Evolutionary conservation across 2,797 vertebrate species (phyloP), one percentile per base, ranked within the genome.

Genomic region (Telmatherina bonti): DNA sequence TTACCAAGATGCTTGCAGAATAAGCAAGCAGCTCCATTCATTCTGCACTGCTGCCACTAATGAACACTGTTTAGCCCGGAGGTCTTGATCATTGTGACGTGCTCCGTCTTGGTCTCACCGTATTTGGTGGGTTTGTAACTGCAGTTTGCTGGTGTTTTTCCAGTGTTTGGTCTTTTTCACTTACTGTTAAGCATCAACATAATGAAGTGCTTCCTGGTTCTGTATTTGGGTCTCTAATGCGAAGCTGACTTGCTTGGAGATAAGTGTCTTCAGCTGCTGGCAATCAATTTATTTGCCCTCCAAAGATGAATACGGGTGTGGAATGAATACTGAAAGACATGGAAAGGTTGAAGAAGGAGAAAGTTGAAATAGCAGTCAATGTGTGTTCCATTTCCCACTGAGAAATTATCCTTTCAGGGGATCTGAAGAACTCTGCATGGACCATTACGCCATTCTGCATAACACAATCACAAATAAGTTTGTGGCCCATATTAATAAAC

Each of bases 231-330:
- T 86, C 82, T 86, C 62, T 67, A 81, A 84, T 83, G 84, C 91
- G 85, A 87, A 83, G 79, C 83, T 66, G 75, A 81, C 83, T 92
- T 35, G 49, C 75, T 66, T 76, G 63, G 83, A 91, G 88, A 91
- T 90, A 89, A 92, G 92, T 91, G 91, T 85, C 88, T 89, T 93
- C 90, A 92, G 89, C 90, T 90, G 92, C 88, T 85, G 89, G 89
- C 88, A 92, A 91, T 91, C 86, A 91, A 87, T 91, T 85, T 90
- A 90, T 92, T 91, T 92, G 85, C 89, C 87, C 84, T 88, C 85
- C 87, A 88, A 87, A 86, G 83, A 88, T 88, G 84, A 92, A 86
- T 89, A 86, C 71, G 85, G 87, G 85, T 85, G 79, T 56, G 68
- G 76, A 89, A 85, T 92, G 83, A 90, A 87, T 85, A 55, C 58